These are phyloP conservation scores for Mungos mungo DNA, from an alignment of 2,113 vertebrate genomes.

Conservation along the genomic window DNA sequence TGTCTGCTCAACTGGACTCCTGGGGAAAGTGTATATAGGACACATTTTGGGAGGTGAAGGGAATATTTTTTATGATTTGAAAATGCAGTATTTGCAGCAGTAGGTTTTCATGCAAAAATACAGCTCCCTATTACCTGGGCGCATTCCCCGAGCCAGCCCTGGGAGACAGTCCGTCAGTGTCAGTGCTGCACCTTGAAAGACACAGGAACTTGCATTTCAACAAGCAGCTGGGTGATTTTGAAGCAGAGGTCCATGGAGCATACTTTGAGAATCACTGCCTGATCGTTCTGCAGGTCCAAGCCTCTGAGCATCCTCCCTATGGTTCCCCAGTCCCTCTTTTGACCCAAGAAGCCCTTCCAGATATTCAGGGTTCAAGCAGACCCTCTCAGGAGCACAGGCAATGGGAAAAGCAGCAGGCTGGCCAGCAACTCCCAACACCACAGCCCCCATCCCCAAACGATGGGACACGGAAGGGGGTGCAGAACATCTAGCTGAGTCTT, in stretches of 20 bases:
- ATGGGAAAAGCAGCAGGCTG: neutral
- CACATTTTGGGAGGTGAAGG: too few species aligned
- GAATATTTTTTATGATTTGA: neutral
- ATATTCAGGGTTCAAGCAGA: neutral
- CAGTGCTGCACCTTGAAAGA: neutral
- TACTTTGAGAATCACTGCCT: neutral
- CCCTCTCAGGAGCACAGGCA: neutral
- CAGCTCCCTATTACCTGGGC: neutral
- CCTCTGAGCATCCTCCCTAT: neutral
- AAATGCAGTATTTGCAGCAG: neutral
- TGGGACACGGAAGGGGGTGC: too few species aligned
- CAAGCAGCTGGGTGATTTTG: neutral
- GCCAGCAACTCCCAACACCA: neutral
- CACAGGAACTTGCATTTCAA: neutral
- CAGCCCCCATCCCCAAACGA: neutral
- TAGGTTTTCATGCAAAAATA: neutral
- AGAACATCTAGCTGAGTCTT: neutral
- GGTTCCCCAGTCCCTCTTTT: neutral
- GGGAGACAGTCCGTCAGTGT: neutral
- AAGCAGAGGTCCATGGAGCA: neutral
- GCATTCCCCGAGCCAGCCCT: accelerated
- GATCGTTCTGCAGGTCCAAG: neutral
- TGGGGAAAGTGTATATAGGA: neutral
- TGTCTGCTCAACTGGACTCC: neutral
- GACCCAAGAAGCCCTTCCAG: neutral